A percentile compares a stretch with the other conserved stretches of the same genome.
phyloP scores from a whole-genome alignment of 2,113 vertebrate genomes.

The Tautogolabrus adspersus region DNA sequence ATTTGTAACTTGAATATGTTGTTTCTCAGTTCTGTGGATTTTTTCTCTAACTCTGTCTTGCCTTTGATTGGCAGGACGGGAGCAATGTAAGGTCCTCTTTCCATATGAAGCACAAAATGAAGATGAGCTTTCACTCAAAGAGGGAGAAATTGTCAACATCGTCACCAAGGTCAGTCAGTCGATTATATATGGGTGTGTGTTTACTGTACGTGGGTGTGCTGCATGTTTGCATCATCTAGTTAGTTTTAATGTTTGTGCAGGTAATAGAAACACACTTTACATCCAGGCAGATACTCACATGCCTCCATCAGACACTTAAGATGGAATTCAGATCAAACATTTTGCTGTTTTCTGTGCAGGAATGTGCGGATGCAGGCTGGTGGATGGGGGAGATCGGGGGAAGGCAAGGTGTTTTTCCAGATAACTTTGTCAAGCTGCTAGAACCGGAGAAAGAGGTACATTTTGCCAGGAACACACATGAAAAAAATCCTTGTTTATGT shows the following conservation, averaged over 20 bases:
- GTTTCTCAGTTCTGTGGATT: too few relatives aligned
- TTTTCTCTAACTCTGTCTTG: not conserved
- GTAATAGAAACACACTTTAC: conserved; percentile 8
- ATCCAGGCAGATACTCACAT: not conserved
- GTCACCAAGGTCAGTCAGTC: conserved; percentile 90
- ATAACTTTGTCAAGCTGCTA: conserved; percentile 97
- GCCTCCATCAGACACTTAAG: not conserved
- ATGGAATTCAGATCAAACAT: not conserved
- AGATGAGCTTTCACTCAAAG: conserved; percentile 96
- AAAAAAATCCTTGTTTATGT: not conserved
- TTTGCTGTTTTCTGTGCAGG: conserved; percentile 77
- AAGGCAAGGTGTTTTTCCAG: conserved; percentile 94
- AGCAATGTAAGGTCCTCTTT: conserved; percentile 97
- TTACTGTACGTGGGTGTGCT: not conserved
- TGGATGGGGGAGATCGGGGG: conserved; percentile 96
- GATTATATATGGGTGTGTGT: not conserved
- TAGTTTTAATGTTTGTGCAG: conserved; percentile 5
- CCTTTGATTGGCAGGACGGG: conserved; percentile 85
- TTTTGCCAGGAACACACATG: not conserved
- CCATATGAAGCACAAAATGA: conserved; percentile 97
- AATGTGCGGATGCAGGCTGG: conserved; percentile 96
- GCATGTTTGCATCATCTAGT: not conserved
- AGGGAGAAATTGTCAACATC: conserved; percentile 94
- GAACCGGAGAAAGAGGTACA: conserved; percentile 95
- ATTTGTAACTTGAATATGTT: too few relatives aligned